Percentiles rank a stretch among this genome's conserved stretches.
Evolutionary conservation across 2,888 invertebrate genomes (phyloP).

Genomic region (Caenorhabditis sp.): DNA sequence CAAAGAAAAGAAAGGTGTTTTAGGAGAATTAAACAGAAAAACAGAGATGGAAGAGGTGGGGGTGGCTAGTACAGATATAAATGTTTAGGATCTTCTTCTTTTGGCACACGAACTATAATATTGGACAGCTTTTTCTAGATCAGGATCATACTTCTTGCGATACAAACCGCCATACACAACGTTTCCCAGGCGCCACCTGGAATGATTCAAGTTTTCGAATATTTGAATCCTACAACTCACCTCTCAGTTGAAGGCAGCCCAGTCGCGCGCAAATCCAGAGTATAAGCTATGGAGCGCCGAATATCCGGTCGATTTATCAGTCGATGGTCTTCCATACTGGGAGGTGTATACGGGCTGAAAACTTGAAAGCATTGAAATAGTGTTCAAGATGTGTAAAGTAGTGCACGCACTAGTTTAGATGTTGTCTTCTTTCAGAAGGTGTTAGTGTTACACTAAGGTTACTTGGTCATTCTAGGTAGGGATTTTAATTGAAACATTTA

Average conservation of each 20-base stretch:
- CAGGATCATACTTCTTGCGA: constrained; percentile 67
- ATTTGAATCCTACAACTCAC: constrained; percentile 28
- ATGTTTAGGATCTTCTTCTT: constrained; percentile 57
- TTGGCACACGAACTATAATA: constrained; percentile 68
- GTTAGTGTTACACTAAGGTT: constrained; percentile 9
- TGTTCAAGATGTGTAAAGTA: constrained; percentile 37
- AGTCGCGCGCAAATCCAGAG: constrained; percentile 76
- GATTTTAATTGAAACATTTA: constrained; percentile 39
- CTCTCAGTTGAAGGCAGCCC: constrained; percentile 76
- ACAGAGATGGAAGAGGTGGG: constrained; percentile 6
- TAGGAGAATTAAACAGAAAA: constrained; percentile 32
- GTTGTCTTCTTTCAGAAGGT: constrained; percentile 15
- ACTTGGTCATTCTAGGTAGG: not conserved
- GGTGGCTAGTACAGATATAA: constrained; percentile 44
- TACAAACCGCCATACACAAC: constrained; percentile 74
- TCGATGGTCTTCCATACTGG: constrained; percentile 66
- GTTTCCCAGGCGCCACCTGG: constrained; percentile 75
- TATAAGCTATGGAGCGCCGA: constrained; percentile 77
- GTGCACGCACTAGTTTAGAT: constrained; percentile 56
- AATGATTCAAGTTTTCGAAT: not conserved
- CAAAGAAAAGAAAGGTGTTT: constrained; percentile 39
- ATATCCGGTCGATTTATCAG: constrained; percentile 72
- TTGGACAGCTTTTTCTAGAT: constrained; percentile 66
- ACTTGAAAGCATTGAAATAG: not conserved
- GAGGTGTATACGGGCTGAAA: constrained; percentile 71